A percentile compares a stretch with the other conserved stretches of the same genome.
Conservation (phyloP, 2,888 invertebrate species). For the Xestia c-nigrum region DNA sequence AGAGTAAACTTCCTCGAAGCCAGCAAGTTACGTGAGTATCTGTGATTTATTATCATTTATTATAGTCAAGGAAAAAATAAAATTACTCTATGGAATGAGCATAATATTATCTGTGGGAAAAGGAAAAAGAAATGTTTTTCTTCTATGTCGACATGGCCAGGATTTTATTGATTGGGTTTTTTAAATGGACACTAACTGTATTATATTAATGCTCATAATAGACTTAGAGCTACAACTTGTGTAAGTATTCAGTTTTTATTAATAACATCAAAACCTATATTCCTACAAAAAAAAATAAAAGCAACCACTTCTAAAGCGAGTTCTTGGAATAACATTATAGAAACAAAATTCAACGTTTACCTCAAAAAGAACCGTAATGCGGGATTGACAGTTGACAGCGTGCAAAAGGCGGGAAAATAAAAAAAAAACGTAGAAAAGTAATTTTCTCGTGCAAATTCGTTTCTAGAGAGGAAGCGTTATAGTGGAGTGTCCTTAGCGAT, state of each 20-base stretch:
- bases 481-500: constrained; percentile 69
- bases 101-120: constrained; percentile 11
- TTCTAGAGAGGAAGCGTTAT: constrained; percentile 64
- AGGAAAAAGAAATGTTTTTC: not conserved
- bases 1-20: constrained; percentile 25
- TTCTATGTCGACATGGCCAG: not conserved
- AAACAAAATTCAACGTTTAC: constrained; percentile 41
- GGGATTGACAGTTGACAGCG: constrained; percentile 58
- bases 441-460: constrained; percentile 59
- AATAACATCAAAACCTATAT: not conserved
- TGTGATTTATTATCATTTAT: constrained; percentile 45
- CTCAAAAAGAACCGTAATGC: constrained; percentile 39
- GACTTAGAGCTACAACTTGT: not conserved
- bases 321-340: constrained; percentile 24
- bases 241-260: not conserved
- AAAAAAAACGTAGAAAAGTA: constrained; percentile 52
- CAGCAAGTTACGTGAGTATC: constrained; percentile 58
- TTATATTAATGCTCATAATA: not conserved
- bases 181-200: not conserved
- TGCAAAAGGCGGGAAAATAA: constrained; percentile 55
- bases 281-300: constrained; percentile 21
- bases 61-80: constrained; percentile 9
- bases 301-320: constrained; percentile 17
- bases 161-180: not conserved
- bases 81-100: not conserved